phyloP scores from a whole-genome alignment of 2,113 vertebrate species.

The Callorhinus ursinus region DNA sequence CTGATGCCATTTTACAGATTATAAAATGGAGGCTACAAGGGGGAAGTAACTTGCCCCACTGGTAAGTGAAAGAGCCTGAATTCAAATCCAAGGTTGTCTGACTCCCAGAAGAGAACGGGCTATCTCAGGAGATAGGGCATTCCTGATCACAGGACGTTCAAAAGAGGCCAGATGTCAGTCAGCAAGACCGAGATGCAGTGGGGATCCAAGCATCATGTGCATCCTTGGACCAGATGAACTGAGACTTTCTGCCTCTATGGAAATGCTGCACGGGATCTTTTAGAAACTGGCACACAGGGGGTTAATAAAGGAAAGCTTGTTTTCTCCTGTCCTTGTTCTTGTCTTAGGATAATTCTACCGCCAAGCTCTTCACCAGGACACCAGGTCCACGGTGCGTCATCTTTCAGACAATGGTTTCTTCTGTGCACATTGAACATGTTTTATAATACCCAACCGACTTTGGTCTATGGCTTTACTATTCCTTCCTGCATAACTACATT shows the following conservation, averaged over 20 bases:
- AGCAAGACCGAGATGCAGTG: not conserved
- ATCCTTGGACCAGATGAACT: not conserved
- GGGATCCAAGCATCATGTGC: not conserved
- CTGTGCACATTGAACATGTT: too few species aligned
- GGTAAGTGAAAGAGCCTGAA: not conserved
- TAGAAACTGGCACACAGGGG: not conserved
- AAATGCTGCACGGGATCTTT: not conserved
- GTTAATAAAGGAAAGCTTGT: not conserved
- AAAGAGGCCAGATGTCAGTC: not conserved
- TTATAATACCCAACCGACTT: too few species aligned
- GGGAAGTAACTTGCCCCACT: not conserved
- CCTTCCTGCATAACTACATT: too few species aligned
- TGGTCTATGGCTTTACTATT: too few species aligned
- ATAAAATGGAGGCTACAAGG: not conserved
- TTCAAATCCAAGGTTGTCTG: not conserved
- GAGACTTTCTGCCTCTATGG: not conserved
- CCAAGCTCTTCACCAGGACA: too few species aligned
- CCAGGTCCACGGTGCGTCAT: too few species aligned
- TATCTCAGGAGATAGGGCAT: not conserved
- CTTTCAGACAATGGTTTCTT: too few species aligned
- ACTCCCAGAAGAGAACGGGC: not conserved
- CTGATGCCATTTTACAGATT: not conserved
- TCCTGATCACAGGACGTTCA: not conserved
- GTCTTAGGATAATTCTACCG: not conserved
- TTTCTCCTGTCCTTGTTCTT: not conserved